These are phyloP conservation scores for Heteractis magnifica DNA, from an alignment of 92 coral and sea anemone species.

Conservation along the genomic window DNA sequence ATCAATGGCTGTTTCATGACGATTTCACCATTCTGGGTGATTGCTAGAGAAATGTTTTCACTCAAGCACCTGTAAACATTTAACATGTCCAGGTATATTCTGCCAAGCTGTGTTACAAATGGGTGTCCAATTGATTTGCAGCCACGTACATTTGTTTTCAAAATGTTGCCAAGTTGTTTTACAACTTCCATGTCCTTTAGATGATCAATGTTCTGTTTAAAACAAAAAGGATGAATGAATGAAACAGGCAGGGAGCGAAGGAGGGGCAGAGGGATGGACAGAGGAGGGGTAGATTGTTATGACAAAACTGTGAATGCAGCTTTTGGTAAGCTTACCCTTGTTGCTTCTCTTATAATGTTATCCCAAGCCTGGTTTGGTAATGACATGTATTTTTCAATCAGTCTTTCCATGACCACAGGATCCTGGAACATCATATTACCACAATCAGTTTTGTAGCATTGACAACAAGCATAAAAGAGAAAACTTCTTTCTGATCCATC, in stretches of 20 bases:
- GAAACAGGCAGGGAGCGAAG: neutral
- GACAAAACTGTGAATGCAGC: neutral
- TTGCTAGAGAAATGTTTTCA: slow-evolving; percentile 95
- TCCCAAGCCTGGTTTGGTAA: slow-evolving; percentile 99
- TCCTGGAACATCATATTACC: slow-evolving; percentile 49
- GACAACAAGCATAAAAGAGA: neutral
- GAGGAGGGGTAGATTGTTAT: neutral
- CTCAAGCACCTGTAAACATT: slow-evolving; percentile 97
- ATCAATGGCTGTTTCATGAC: slow-evolving; percentile 94
- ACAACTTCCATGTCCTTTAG: slow-evolving; percentile 91
- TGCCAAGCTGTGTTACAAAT: slow-evolving; percentile 95
- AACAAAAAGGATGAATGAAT: neutral
- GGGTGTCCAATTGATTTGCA: slow-evolving; percentile 98
- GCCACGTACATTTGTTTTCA: slow-evolving; percentile 96
- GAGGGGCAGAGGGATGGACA: neutral
- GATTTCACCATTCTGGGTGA: slow-evolving; percentile 84
- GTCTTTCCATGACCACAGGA: slow-evolving; percentile 96
- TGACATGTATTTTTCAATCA: slow-evolving; percentile 99
- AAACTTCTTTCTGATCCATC: neutral
- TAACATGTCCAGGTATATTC: slow-evolving; percentile 97
- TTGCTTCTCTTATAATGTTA: slow-evolving; percentile 94
- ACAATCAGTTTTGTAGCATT: neutral
- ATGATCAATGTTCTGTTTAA: slow-evolving; percentile 89
- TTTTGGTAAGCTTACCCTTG: slow-evolving; percentile 51
- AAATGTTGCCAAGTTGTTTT: slow-evolving; percentile 93